Evolutionary conservation across 1,140 invertebrate genomes (phyloP).

Genomic region (Hestina assimilis): DNA sequence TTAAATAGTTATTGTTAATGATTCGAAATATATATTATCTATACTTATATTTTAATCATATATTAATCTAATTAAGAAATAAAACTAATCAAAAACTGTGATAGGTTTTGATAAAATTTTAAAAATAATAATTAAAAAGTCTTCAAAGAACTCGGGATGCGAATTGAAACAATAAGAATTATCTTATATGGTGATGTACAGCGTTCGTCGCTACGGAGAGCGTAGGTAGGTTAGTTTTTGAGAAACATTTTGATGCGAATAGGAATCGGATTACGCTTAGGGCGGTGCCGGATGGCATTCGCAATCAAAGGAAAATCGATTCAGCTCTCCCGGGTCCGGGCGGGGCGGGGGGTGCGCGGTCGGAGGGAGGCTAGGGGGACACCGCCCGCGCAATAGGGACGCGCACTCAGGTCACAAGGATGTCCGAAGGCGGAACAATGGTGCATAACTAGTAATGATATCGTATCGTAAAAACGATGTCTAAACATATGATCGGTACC

Average conservation of each 20-base stretch:
- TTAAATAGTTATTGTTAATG: constrained; percentile 77
- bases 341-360: constrained; percentile 23
- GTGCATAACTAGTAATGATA: constrained; percentile 72
- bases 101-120: constrained; percentile 79
- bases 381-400: constrained; percentile 27
- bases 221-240: constrained; percentile 72
- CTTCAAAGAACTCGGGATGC: constrained; percentile 43
- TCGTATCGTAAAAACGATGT: constrained; percentile 65
- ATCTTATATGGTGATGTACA: constrained; percentile 27
- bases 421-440: constrained; percentile 63
- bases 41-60: constrained; percentile 78
- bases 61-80: constrained; percentile 77
- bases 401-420: constrained; percentile 32
- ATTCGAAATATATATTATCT: constrained; percentile 78
- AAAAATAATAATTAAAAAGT: constrained; percentile 71
- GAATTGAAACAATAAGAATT: constrained; percentile 34
- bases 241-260: constrained; percentile 66
- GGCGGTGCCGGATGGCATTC: constrained; percentile 38
- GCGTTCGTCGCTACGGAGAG: constrained; percentile 26
- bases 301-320: constrained; percentile 62
- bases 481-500: constrained; percentile 73
- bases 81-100: constrained; percentile 79
- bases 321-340: constrained; percentile 43
- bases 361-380: not conserved
- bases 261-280: constrained; percentile 47